A percentile compares a stretch with the other conserved stretches of the same genome.
phyloP scores from a whole-genome alignment of 2,888 invertebrate species.

The Drosophila picticornis region DNA sequence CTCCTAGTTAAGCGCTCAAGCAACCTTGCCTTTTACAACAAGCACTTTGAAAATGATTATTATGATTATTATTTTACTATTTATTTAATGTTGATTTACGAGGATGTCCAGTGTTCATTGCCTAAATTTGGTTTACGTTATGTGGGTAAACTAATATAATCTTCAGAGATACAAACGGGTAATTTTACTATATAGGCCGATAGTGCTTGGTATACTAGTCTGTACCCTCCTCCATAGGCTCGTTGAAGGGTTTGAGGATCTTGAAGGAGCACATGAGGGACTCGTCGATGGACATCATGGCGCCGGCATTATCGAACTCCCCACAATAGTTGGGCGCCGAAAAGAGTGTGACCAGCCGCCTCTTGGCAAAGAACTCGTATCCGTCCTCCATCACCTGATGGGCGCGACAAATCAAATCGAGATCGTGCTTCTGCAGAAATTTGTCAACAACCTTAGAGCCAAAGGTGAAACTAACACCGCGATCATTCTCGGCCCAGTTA shows the following conservation, averaged over 20 bases:
- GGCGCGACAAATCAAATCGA: constrained; percentile 98
- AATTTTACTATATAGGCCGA: too few species aligned
- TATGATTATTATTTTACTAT: not conserved
- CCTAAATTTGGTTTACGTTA: too few species aligned
- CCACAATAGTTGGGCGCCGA: constrained; percentile 95
- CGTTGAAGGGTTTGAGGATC: constrained; percentile 44
- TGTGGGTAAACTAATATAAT: too few species aligned
- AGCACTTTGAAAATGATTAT: too few species aligned
- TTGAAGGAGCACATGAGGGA: constrained; percentile 97
- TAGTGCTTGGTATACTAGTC: too few species aligned
- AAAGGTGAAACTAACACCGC: constrained; percentile 99
- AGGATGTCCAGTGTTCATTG: too few species aligned
- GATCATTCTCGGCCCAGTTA: constrained; percentile 99
- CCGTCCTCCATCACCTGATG: constrained; percentile 99
- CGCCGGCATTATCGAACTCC: constrained; percentile 92
- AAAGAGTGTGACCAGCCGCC: constrained; percentile 95
- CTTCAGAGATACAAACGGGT: too few species aligned
- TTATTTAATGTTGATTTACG: not conserved
- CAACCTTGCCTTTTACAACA: not conserved
- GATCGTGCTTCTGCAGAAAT: constrained; percentile 93
- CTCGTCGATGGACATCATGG: constrained; percentile 98
- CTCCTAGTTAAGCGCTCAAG: not conserved
- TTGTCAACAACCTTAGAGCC: constrained; percentile 91
- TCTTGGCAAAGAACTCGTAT: constrained; percentile 97
- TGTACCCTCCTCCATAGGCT: too few species aligned